These are phyloP conservation scores for Danaus chrysippus DNA, from an alignment of 2,888 invertebrate genomes.

Conservation along the genomic window DNA sequence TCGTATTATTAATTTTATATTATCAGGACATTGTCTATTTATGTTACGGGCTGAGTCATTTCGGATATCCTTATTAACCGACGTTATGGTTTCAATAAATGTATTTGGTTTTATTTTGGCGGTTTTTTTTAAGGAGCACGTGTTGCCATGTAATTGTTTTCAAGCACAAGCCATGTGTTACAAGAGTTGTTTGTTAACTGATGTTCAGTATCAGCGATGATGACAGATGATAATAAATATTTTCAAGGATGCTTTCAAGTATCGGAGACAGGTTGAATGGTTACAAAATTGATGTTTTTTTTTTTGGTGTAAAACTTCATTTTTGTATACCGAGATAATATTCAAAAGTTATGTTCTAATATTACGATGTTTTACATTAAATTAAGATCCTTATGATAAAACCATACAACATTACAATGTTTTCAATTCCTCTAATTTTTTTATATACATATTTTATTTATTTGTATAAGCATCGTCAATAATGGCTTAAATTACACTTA, in stretches of 20 bases:
- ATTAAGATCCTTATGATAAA: too few relatives aligned
- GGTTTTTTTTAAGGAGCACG: background rate
- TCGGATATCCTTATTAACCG: conserved; percentile 34
- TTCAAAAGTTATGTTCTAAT: too few relatives aligned
- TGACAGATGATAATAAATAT: conserved; percentile 41
- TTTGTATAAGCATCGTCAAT: background rate
- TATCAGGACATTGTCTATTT: conserved; percentile 55
- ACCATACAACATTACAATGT: too few relatives aligned
- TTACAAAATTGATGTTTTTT: background rate
- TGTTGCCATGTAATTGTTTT: conserved; percentile 17
- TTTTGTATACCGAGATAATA: too few relatives aligned
- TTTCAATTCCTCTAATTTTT: too few relatives aligned
- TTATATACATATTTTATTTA: too few relatives aligned
- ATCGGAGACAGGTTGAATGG: conserved; percentile 4
- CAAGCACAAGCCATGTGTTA: conserved; percentile 64
- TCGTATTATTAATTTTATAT: conserved; percentile 70
- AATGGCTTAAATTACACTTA: background rate
- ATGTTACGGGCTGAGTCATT: conserved; percentile 53
- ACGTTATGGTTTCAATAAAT: background rate
- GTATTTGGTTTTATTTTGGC: conserved; percentile 7
- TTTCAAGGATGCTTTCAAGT: conserved; percentile 23
- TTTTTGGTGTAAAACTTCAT: background rate
- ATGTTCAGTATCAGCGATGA: conserved; percentile 60
- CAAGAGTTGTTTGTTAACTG: conserved; percentile 43
- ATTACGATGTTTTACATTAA: too few relatives aligned